These are phyloP conservation scores for Eulemur mongoz DNA, from an alignment of 2,797 vertebrate genomes.

Conservation along the genomic window DNA sequence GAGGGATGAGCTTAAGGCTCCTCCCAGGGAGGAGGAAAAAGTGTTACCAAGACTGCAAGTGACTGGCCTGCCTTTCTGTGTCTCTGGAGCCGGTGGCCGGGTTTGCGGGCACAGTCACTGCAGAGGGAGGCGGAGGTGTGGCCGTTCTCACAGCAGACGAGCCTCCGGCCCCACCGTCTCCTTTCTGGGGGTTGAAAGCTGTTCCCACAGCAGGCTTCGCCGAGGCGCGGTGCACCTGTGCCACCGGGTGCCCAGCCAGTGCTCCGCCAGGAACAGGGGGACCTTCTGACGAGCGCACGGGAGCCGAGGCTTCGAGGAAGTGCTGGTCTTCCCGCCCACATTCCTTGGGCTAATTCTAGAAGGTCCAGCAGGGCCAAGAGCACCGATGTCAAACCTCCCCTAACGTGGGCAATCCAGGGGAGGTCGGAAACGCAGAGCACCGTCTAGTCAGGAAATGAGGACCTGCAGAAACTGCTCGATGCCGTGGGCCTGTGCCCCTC, in stretches of 20 bases:
- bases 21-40: neutral
- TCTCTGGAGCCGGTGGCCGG: neutral
- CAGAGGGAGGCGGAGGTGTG: neutral
- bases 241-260: neutral
- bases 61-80: neutral
- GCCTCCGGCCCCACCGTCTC: neutral
- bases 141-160: neutral
- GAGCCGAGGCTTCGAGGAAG: neutral
- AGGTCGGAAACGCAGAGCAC: neutral
- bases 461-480: neutral
- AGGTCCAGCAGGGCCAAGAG: neutral
- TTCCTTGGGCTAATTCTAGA: neutral
- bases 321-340: neutral
- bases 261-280: neutral
- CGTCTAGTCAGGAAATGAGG: neutral
- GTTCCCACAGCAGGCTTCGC: neutral
- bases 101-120: neutral
- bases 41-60: neutral
- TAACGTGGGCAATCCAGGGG: neutral
- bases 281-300: neutral
- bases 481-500: neutral
- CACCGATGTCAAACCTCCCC: neutral
- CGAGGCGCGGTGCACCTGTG: no score
- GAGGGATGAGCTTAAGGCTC: neutral
- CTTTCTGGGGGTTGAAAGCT: neutral